A percentile compares a stretch with the other conserved stretches of the same genome.
Evolutionary conservation across 2,797 vertebrate genomes (phyloP).

Genomic region (Phoebastria nigripes): DNA sequence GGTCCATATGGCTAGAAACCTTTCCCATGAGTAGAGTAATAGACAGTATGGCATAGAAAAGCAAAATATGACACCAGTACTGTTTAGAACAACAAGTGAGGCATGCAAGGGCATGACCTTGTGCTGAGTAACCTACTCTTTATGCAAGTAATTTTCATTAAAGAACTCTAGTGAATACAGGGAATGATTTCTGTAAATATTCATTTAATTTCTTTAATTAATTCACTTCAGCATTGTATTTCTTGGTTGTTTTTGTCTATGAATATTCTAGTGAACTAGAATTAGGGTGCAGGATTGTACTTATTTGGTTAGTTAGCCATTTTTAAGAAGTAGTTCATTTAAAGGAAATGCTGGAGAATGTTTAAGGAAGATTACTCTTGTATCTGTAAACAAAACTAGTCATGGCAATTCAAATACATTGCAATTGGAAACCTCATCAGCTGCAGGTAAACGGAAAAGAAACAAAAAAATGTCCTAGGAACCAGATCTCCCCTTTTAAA

Average conservation of each 20-base stretch:
- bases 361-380: not conserved
- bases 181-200: not conserved
- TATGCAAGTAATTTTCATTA: not conserved
- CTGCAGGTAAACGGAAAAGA: not conserved
- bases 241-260: not conserved
- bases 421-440: not conserved
- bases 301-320: not conserved
- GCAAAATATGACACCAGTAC: not conserved
- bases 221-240: not conserved
- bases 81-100: not conserved
- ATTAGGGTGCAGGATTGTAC: not conserved
- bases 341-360: not conserved
- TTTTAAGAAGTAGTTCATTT: not conserved
- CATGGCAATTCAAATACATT: not conserved
- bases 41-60: not conserved
- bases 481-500: not conserved
- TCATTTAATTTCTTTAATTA: not conserved
- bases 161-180: not conserved
- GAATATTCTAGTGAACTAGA: not conserved
- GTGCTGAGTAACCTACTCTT: not conserved
- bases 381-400: not conserved
- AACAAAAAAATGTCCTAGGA: not conserved
- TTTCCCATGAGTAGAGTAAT: not conserved
- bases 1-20: not conserved
- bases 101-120: not conserved